A percentile compares a stretch with the other conserved stretches of the same genome.
These are phyloP conservation scores for Ptycholaimellus sp. DNA, from an alignment of 2,888 invertebrate species.

Conservation along the genomic window DNA sequence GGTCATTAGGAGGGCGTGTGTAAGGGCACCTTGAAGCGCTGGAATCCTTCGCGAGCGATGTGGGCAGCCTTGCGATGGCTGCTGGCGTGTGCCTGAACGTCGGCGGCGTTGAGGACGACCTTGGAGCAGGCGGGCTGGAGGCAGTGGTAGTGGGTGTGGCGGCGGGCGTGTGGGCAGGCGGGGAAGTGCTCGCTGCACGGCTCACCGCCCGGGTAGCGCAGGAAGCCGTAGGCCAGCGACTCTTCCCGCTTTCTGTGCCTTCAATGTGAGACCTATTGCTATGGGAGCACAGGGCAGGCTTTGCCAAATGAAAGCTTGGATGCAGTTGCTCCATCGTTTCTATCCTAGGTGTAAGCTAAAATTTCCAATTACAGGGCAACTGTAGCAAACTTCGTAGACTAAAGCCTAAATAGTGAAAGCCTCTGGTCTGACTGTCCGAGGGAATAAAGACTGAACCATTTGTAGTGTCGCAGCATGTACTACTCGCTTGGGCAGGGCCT, in stretches of 20 bases:
- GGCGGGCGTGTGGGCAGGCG: slow-evolving; percentile 64
- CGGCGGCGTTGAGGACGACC: slow-evolving; percentile 90
- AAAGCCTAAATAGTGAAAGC: too few species aligned
- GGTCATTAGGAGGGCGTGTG: too few species aligned
- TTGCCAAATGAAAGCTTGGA: too few species aligned
- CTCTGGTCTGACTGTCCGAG: neutral
- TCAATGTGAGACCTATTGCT: too few species aligned
- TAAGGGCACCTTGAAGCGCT: too few species aligned
- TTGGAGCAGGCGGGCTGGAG: slow-evolving; percentile 48
- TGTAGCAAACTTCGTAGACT: too few species aligned
- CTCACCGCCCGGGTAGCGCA: slow-evolving; percentile 74
- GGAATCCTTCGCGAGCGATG: slow-evolving; percentile 89
- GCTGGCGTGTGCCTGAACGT: slow-evolving; percentile 97
- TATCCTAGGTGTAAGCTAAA: too few species aligned
- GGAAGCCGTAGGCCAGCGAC: slow-evolving; percentile 75
- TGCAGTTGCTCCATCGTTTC: too few species aligned
- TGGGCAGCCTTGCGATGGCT: slow-evolving; percentile 92
- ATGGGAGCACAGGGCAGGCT: too few species aligned
- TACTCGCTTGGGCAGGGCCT: slow-evolving; percentile 83
- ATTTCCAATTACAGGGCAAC: too few species aligned
- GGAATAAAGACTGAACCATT: slow-evolving; percentile 1
- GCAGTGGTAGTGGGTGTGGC: slow-evolving; percentile 90
- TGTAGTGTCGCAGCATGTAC: slow-evolving; percentile 50
- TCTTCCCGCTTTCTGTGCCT: slow-evolving; percentile 91
- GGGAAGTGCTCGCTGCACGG: slow-evolving; percentile 67